Percentiles rank a stretch among this genome's conserved stretches.
phyloP scores from a whole-genome alignment of 2,888 invertebrate genomes.

The Silvanus unidentatus region DNA sequence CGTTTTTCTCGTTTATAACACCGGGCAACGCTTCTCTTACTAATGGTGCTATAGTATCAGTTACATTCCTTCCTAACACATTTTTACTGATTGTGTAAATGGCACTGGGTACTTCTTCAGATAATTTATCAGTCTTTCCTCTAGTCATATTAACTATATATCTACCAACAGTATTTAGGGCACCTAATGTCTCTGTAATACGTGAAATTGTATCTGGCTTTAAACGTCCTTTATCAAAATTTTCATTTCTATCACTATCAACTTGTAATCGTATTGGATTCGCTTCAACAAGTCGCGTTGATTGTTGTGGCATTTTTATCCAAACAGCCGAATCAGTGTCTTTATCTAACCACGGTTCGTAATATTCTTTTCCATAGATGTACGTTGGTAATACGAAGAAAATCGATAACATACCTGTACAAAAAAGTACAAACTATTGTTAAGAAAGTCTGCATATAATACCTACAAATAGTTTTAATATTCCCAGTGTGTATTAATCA shows the following conservation, averaged over 20 bases:
- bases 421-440: conserved; percentile 14
- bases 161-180: conserved; percentile 79
- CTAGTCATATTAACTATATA: conserved; percentile 78
- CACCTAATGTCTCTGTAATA: conserved; percentile 63
- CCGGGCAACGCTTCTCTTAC: conserved; percentile 48
- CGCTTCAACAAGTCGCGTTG: conserved; percentile 1
- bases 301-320: conserved; percentile 29
- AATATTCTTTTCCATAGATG: conserved; percentile 20
- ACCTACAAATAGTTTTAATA: too few relatives aligned
- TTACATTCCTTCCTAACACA: conserved; percentile 71
- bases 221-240: conserved; percentile 36
- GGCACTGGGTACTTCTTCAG: conserved; percentile 63
- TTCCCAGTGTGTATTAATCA: conserved; percentile 4
- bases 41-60: conserved; percentile 73
- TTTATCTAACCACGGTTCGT: conserved; percentile 29
- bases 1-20: conserved; percentile 20
- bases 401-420: conserved; percentile 12
- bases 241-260: conserved; percentile 12
- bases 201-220: conserved; percentile 46
- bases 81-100: conserved; percentile 76
- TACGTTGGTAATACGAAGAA: conserved; percentile 22
- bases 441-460: conserved; percentile 9
- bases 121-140: conserved; percentile 38
- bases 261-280: neutral
- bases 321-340: conserved; percentile 26